phyloP scores from a whole-genome alignment of 1,140 invertebrate genomes.

The Drosophila varians region DNA sequence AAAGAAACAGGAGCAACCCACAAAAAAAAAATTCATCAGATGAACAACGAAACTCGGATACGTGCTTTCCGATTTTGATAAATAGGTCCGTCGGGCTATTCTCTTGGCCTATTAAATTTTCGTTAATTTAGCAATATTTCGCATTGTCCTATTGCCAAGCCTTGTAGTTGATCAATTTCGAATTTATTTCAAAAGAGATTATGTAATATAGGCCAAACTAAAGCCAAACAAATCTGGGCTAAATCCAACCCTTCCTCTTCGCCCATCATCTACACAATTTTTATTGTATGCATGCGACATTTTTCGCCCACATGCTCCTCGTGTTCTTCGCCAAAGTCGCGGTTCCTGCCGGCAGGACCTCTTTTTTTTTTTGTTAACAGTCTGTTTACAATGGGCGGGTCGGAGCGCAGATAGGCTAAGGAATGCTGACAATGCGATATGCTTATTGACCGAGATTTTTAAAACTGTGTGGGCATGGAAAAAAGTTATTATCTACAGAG shows the following conservation, averaged over 20 bases:
- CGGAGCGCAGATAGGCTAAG: not conserved
- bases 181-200: not conserved
- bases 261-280: not conserved
- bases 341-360: constrained; percentile 13
- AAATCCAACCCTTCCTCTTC: not conserved
- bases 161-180: no score
- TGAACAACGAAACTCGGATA: constrained; percentile 7
- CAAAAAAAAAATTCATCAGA: constrained; percentile 46
- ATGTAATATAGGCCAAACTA: not conserved
- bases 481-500: constrained; percentile 44
- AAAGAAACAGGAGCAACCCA: constrained; percentile 8
- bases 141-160: no score
- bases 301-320: constrained; percentile 23
- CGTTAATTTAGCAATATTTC: no score
- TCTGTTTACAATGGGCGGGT: constrained; percentile 43
- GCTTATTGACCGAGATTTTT: constrained; percentile 70
- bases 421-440: constrained; percentile 42
- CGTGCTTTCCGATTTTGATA: constrained; percentile 6
- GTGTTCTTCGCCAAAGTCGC: constrained; percentile 19
- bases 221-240: not conserved
- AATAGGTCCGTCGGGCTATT: constrained; percentile 18
- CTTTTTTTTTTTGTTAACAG: constrained; percentile 45
- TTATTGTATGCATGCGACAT: constrained; percentile 48
- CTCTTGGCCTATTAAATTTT: constrained; percentile 8
- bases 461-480: constrained; percentile 52